Base-by-base conservation (phyloP, 2,113 vertebrate genomes). In the Tachysurus fulvidraco region DNA sequence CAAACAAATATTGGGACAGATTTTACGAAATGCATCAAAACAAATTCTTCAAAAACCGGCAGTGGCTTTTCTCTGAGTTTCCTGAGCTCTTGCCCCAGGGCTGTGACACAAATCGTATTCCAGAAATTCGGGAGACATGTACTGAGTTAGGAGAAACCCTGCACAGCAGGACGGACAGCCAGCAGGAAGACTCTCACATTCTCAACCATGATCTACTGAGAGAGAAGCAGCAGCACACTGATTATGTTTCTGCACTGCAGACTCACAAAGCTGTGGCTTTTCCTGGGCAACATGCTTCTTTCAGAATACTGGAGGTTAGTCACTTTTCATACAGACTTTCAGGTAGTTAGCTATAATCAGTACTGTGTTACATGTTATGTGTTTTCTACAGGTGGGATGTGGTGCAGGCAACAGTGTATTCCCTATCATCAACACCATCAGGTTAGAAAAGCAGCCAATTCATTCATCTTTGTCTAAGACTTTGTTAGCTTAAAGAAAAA, bases 21-120 rank as follows among this genome's bases (percentile, higher is more conserved):
- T 99, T 99, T 96, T 99, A 98, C 88, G 94, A 95, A 91, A 93
- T 78, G 64, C 97, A 99, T 90, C 96, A 96, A 90, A 93, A 94
- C 92, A 97, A 97, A 85, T 98, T 99, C 93, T 99, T 98, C 92
- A 98, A 97, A 94, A 95, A 98, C 94, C 96, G 97, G n/a, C 96
- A 94, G 82, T 99, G 97, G 98, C 93, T 98, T 59, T 95, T 98
- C 91, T 92, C 94, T 83, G 97, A 99, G 89, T 99, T 98, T 90
- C 97, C 98, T 89, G 98, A 99, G 93, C 95, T 99, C 90, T 95
- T 97, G 90, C 92, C 94, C 57, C 85, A 85, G 80, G 83, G 87
- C 69, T 81, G 10, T 54, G 71, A 62, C 52, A 71, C 5, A 28
- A 85, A 81, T 21, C 28, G 1, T 83, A 50, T 36, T 41, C 54